Conservation (phyloP, 2,797 vertebrate genomes). For the Oreochromis grahami region DNA sequence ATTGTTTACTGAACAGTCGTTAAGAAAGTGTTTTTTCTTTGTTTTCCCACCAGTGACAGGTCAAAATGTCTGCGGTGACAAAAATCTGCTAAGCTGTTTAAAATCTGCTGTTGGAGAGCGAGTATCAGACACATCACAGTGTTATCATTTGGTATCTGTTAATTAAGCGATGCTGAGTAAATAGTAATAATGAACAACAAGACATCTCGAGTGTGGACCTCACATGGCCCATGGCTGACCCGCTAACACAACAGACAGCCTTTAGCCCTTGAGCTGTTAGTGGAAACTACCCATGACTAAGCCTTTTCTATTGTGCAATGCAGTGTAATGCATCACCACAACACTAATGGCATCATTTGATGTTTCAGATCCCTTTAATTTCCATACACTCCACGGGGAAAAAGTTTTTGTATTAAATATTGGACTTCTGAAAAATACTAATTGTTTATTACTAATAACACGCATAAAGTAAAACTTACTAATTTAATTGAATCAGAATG, state of each 20-base stretch:
- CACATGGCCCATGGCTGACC: constrained; percentile 7
- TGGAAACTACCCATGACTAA: constrained; percentile 43
- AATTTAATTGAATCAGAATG: neutral
- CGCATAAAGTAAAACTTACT: neutral
- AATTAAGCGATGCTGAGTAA: constrained; percentile 3
- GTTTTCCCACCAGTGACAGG: neutral
- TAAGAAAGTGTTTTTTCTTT: neutral
- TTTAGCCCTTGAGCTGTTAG: constrained; percentile 26
- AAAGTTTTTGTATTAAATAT: neutral
- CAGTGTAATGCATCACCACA: neutral
- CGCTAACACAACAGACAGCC: constrained; percentile 30
- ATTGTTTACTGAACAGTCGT: neutral
- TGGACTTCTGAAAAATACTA: neutral
- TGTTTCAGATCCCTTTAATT: constrained; percentile 29
- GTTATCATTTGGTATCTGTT: constrained; percentile 7
- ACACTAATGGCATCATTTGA: constrained; percentile 17
- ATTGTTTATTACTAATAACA: neutral
- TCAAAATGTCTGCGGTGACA: neutral
- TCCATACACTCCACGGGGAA: neutral
- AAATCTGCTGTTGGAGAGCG: neutral
- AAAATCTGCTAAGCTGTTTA: neutral
- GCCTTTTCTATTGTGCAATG: constrained; percentile 15
- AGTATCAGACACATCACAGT: neutral
- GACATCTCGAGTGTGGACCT: neutral
- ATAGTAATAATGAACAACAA: constrained; percentile 25